These are phyloP conservation scores for Spodoptera exigua DNA, from an alignment of 2,888 invertebrate genomes.

Conservation along the genomic window DNA sequence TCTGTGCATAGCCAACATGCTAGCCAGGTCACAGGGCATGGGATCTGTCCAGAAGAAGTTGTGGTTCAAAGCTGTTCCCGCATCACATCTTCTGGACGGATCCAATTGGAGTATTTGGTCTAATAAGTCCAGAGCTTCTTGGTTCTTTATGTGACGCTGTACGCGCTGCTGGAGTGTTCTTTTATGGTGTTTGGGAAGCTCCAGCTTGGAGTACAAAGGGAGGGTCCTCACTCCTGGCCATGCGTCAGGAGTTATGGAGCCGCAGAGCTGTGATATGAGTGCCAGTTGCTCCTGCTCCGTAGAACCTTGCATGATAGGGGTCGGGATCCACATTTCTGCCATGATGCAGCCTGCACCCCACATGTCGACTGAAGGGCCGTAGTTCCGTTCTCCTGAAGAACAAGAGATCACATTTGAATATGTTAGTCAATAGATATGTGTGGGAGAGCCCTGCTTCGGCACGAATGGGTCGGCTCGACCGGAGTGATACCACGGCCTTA, in stretches of 20 bases:
- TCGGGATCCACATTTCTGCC: constrained; percentile 99
- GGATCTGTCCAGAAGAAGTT: constrained; percentile 99
- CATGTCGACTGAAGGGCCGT: constrained; percentile 98
- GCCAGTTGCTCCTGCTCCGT: constrained; percentile 99
- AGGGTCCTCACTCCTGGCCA: constrained; percentile 98
- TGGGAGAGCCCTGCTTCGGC: too few species aligned
- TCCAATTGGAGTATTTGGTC: constrained; percentile 97
- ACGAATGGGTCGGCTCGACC: too few species aligned
- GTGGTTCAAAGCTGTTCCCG: constrained; percentile 98
- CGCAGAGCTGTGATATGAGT: constrained; percentile 98
- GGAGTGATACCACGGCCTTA: too few species aligned
- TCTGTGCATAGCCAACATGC: constrained; percentile 96
- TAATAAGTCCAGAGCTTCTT: constrained; percentile 97
- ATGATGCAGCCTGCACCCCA: constrained; percentile 99
- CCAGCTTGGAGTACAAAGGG: constrained; percentile 96
- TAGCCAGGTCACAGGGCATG: constrained; percentile 96
- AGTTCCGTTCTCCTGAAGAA: constrained; percentile 94
- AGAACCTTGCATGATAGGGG: constrained; percentile 98
- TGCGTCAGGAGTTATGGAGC: constrained; percentile 97
- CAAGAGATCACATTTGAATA: too few species aligned
- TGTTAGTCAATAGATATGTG: too few species aligned
- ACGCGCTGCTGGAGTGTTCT: constrained; percentile 94
- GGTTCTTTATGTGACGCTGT: constrained; percentile 96
- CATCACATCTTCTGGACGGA: constrained; percentile 94
- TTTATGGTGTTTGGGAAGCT: constrained; percentile 95